These are phyloP conservation scores for Fistularia tabacaria DNA, from an alignment of 2,797 vertebrate genomes.

Conservation along the genomic window DNA sequence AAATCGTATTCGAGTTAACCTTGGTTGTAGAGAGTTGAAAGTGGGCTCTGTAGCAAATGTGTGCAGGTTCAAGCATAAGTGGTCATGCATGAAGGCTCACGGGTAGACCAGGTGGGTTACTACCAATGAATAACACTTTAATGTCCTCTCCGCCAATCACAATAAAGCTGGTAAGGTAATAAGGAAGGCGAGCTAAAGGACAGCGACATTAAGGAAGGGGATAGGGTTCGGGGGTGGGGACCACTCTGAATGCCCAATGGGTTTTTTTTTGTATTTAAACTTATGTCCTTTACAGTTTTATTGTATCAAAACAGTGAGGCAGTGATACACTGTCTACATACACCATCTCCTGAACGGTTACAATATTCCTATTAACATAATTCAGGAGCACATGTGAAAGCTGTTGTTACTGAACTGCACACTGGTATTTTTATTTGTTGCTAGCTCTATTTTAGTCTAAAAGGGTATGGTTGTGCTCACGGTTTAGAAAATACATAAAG, in stretches of 20 bases:
- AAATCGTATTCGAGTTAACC: neutral
- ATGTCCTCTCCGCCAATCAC: slow-evolving; percentile 60
- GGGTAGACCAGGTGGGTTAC: slow-evolving; percentile 24
- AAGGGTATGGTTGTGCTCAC: too few relatives aligned
- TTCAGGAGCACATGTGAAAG: too few relatives aligned
- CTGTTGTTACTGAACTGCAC: too few relatives aligned
- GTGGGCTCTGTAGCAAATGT: slow-evolving; percentile 1
- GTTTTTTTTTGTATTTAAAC: slow-evolving; percentile 25
- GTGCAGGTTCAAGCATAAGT: slow-evolving; percentile 20
- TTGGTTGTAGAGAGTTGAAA: neutral
- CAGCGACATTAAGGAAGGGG: slow-evolving; percentile 3
- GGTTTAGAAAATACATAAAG: too few relatives aligned
- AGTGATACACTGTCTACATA: too few relatives aligned
- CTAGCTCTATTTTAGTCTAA: too few relatives aligned
- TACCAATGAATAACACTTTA: slow-evolving; percentile 59
- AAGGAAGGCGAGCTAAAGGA: slow-evolving; percentile 20
- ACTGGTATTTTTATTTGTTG: too few relatives aligned
- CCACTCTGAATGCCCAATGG: slow-evolving; percentile 18
- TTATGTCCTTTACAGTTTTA: neutral
- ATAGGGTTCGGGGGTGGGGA: slow-evolving; percentile 25
- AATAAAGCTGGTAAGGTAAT: slow-evolving; percentile 16
- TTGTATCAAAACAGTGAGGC: too few relatives aligned
- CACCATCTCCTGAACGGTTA: neutral
- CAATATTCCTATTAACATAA: slow-evolving; percentile 1
- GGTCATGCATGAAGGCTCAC: slow-evolving; percentile 12